A percentile compares a stretch with the other conserved stretches of the same genome.
Conservation (phyloP, 2,888 invertebrate genomes). For the Limulus polyphemus region DNA sequence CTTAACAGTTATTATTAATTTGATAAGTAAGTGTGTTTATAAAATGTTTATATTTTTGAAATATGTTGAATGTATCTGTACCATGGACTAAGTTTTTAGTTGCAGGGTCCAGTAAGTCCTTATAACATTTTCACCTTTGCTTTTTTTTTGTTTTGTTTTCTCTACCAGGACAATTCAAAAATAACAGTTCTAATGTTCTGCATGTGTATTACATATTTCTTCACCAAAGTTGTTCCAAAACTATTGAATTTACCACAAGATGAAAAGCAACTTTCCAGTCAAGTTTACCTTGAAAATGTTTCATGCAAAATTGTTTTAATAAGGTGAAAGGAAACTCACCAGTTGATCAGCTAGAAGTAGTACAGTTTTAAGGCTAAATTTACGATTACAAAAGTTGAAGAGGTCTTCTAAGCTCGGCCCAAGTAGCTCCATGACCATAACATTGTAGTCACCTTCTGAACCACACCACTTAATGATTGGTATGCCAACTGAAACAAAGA, state of each 20-base stretch:
- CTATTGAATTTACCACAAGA: not conserved
- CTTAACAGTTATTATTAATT: too few relatives aligned
- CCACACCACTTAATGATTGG: conserved; percentile 49
- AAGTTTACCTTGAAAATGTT: not conserved
- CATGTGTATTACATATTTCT: too few relatives aligned
- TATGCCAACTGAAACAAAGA: conserved; percentile 37
- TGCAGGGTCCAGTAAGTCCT: too few relatives aligned
- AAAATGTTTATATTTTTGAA: too few relatives aligned
- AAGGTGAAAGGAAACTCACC: conserved; percentile 24
- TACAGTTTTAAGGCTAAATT: conserved; percentile 46
- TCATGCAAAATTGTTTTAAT: not conserved
- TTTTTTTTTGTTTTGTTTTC: too few relatives aligned
- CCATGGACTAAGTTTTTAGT: too few relatives aligned
- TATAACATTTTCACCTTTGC: too few relatives aligned
- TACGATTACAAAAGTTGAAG: conserved; percentile 46
- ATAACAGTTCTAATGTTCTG: too few relatives aligned
- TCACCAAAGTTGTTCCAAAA: too few relatives aligned
- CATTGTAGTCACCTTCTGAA: conserved; percentile 46
- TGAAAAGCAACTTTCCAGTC: not conserved
- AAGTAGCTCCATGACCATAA: conserved; percentile 47
- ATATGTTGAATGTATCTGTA: too few relatives aligned
- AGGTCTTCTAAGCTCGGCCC: conserved; percentile 47
- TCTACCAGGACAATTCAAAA: too few relatives aligned
- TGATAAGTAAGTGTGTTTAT: too few relatives aligned
- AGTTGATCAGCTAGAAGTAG: conserved; percentile 44